These are phyloP conservation scores for Acanthoscelides obtectus DNA, from an alignment of 2,888 invertebrate species.

Conservation along the genomic window DNA sequence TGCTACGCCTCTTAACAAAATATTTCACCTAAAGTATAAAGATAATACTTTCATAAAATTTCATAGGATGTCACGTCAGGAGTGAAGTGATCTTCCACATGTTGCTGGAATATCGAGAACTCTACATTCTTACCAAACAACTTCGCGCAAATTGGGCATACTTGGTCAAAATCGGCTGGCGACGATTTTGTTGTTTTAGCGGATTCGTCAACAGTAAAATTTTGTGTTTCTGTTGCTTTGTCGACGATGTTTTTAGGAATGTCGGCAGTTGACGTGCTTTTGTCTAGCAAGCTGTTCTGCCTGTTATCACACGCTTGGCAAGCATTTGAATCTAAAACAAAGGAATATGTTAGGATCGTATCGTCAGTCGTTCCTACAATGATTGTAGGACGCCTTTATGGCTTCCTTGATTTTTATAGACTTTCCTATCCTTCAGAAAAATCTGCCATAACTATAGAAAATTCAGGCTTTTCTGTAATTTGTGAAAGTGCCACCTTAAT, in stretches of 20 bases:
- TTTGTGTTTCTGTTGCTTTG: slow-evolving; percentile 26
- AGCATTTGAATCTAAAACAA: slow-evolving; percentile 20
- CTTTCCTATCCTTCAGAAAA: no score
- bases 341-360: slow-evolving; percentile 13
- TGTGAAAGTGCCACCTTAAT: no score
- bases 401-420: no score
- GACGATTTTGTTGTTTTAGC: slow-evolving; percentile 6
- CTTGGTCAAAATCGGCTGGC: slow-evolving; percentile 47
- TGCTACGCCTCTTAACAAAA: neutral
- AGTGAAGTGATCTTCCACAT: slow-evolving; percentile 73
- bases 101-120: slow-evolving; percentile 65
- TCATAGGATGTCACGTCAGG: slow-evolving; percentile 46
- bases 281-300: slow-evolving; percentile 20
- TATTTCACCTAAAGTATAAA: neutral
- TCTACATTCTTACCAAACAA: slow-evolving; percentile 54
- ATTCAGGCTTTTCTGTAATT: no score
- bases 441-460: no score
- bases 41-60: slow-evolving; percentile 20
- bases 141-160: slow-evolving; percentile 73
- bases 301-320: slow-evolving; percentile 23
- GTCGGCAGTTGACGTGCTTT: slow-evolving; percentile 25
- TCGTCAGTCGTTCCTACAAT: no score
- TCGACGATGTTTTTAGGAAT: slow-evolving; percentile 23
- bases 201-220: slow-evolving; percentile 13
- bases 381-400: no score